These are phyloP conservation scores for Conops quadrifasciatus DNA, from an alignment of 2,888 invertebrate species.

Conservation along the genomic window DNA sequence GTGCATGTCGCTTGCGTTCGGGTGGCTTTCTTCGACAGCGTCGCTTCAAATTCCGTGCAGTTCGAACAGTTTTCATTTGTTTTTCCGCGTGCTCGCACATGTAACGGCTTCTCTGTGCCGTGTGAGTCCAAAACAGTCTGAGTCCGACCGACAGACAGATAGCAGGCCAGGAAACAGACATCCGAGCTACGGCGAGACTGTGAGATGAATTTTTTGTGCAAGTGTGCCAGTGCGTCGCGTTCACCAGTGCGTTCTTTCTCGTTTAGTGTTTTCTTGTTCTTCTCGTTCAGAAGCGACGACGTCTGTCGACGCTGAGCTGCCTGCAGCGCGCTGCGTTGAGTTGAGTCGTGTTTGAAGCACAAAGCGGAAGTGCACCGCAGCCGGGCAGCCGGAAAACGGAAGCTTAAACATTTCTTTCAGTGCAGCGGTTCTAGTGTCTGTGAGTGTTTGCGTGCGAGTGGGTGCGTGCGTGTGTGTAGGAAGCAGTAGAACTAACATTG, in stretches of 20 bases:
- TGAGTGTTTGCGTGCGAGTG: slow-evolving; percentile 21
- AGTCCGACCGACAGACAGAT: slow-evolving; percentile 33
- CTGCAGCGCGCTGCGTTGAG: slow-evolving; percentile 40
- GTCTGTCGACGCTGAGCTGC: slow-evolving; percentile 26
- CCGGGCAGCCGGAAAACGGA: slow-evolving; percentile 52
- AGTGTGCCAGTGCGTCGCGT: slow-evolving; percentile 2
- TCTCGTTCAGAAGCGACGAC: slow-evolving; percentile 21
- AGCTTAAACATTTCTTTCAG: slow-evolving; percentile 43
- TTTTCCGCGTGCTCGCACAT: slow-evolving; percentile 67
- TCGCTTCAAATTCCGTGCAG: slow-evolving; percentile 42
- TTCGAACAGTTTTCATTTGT: slow-evolving; percentile 66
- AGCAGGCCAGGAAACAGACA: slow-evolving; percentile 22
- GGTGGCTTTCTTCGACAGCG: slow-evolving; percentile 29
- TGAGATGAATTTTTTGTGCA: slow-evolving; percentile 17
- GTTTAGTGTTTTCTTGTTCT: slow-evolving; percentile 7
- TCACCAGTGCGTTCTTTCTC: slow-evolving; percentile 20
- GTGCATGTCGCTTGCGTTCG: slow-evolving; percentile 13
- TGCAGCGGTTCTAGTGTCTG: slow-evolving; percentile 5
- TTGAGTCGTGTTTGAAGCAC: slow-evolving; percentile 54
- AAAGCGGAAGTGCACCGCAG: slow-evolving; percentile 57
- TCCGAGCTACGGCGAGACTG: slow-evolving; percentile 18
- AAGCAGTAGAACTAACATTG: not conserved
- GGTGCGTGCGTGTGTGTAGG: slow-evolving; percentile 12
- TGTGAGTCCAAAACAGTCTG: slow-evolving; percentile 32
- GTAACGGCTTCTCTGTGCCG: slow-evolving; percentile 33